Evolutionary conservation across 2,113 vertebrate species (phyloP), one percentile per base, ranked within the genome.

Genomic region (Peromyscus californicus): DNA sequence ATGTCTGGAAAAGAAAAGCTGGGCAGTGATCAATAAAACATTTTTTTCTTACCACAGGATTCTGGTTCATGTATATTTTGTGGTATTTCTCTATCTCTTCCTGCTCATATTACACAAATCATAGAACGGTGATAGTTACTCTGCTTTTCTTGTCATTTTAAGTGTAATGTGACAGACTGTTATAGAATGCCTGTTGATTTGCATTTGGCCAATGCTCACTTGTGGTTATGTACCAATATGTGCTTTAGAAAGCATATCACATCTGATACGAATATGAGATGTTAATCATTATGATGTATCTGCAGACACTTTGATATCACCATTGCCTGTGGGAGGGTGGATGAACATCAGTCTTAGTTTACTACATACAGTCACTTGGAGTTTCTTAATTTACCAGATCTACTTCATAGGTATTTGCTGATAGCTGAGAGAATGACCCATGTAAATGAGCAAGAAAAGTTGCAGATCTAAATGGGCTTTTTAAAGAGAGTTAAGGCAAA

Each of bases 11-110:
- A 75, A 79, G 16, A 86, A n/a, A 90, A 83, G 1, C 54, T 63
- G 36, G 61, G 45, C 0, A 39, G 10, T 69, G 45, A 92, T 87
- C n/a, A 88, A 67, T 80, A 59, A 65, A 31, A 65, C 2, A 9
- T n/a, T 19, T 45, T 85, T 31, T 15, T 85, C 70, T 70, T 90
- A 42, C 1, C 42, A 75, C 4, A 89, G 36, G 63, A 3, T 91
- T 89, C 74, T 78, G 57, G 31, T 89, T 90, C 57, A 61, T 65
- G 4, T 16, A 31, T 22, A 36, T 59, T 39, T 79, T 93, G 3
- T 80, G 69, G 33, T 45, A 80, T 69, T 91, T 91, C 57, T 91
- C 65, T 86, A 86, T 80, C n/a, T 91, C 22, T 48, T 91, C 16
- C 21, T 59, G 54, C 51, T 91, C 16, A 21, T 5, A 61, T 85